Conservation (phyloP, 2,888 invertebrate genomes). For the Dicycla oo region DNA sequence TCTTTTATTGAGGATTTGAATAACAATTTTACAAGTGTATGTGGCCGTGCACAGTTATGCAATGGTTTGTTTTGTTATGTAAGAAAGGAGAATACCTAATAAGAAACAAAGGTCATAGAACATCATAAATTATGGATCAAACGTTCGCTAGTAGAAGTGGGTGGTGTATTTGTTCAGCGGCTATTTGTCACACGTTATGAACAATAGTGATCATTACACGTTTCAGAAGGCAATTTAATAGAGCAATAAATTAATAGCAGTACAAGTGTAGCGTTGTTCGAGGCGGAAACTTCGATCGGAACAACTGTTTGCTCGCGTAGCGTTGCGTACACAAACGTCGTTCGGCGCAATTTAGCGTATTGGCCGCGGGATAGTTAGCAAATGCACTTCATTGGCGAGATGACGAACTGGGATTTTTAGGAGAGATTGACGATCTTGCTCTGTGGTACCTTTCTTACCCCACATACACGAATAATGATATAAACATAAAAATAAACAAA, state of each 20-base stretch:
- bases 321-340: constrained; percentile 14
- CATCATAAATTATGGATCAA: constrained; percentile 11
- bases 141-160: background rate
- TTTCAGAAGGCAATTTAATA: constrained; percentile 48
- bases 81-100: background rate
- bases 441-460: background rate
- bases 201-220: constrained; percentile 42
- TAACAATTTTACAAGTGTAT: background rate
- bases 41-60: background rate
- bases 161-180: constrained; percentile 2
- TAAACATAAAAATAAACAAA: too few species aligned
- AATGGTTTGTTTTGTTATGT: background rate
- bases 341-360: background rate
- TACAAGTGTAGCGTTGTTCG: constrained; percentile 42
- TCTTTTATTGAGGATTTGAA: background rate
- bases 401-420: background rate
- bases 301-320: constrained; percentile 24
- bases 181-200: constrained; percentile 48
- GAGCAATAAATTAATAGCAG: constrained; percentile 50
- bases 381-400: constrained; percentile 8
- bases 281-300: constrained; percentile 25
- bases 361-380: constrained; percentile 25
- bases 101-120: constrained; percentile 6
- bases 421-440: background rate
- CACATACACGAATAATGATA: too few species aligned